Evolutionary conservation across 2,797 vertebrate species (phyloP), one percentile per base, ranked within the genome.

Genomic region (Melanotaenia parkinsoni): DNA sequence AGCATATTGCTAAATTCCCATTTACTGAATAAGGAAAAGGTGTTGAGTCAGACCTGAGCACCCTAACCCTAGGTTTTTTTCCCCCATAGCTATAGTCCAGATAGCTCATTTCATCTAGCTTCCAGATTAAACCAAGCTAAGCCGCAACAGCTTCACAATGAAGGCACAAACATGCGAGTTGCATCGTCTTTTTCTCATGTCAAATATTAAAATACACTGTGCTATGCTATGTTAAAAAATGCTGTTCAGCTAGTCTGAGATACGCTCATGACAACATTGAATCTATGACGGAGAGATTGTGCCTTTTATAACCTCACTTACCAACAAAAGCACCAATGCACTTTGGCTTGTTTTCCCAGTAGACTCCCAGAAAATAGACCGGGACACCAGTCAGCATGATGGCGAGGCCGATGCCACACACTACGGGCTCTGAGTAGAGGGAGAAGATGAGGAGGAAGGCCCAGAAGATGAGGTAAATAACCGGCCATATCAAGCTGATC

Each of bases 321-420:
- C 97, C 93, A 56, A 98, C 93, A 38, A 97, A 92, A 9, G 80
- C 75, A 58, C 95, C 79, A 68, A 98, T 93, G 83, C 96, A 96
- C 66, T 96, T 87, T 0, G 97, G 97, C 80, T 97, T 97, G 72
- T 96, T 96, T 63, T 96, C 93, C 96, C 96, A 97, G 90, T 97
- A 95, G 64, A 98, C 95, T 10, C 96, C 97, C 85, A 98, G 92
- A 93, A 96, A 97, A 64, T 98, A 98, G 77, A 98, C 96, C 0
- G 97, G 97, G 5, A 97, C 95, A 0, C 97, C 97, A 0, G 96
- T 96, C 73, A 98, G 90, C 97, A 98, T 97, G 92, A 98, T 98
- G 80, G 96, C 96, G 78, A 98, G 92, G 67, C 97, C 97, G 2
- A 95, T 96, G 77, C 97, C 96, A 9, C 97, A 98, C 54, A 98